Conservation (phyloP, 2,113 vertebrate genomes). For the Charadrius vociferus region DNA sequence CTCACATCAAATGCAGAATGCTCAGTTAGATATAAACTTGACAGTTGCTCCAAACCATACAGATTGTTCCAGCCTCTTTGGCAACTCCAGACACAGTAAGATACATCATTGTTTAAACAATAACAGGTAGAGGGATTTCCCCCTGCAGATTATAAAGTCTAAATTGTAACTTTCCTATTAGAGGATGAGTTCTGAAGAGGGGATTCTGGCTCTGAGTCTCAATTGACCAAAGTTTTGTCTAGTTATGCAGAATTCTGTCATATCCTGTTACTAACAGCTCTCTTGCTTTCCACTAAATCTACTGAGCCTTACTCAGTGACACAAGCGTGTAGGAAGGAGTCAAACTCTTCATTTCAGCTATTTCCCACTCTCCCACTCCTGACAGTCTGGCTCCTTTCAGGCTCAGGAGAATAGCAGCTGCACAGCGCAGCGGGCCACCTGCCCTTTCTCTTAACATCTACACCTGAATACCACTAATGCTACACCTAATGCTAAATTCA, state of each 20-base stretch:
- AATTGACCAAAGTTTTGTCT: fast-evolving
- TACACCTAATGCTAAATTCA: not conserved
- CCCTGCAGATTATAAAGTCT: too few relatives aligned
- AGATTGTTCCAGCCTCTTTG: not conserved
- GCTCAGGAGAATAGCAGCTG: not conserved
- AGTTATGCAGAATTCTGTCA: not conserved
- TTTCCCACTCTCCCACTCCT: not conserved
- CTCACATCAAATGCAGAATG: not conserved
- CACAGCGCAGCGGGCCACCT: not conserved
- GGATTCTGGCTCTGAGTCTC: not conserved
- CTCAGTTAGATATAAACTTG: not conserved
- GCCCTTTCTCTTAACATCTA: not conserved
- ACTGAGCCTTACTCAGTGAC: not conserved
- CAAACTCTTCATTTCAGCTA: not conserved
- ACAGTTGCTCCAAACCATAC: not conserved
- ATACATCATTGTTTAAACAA: not conserved
- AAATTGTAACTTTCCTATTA: not conserved
- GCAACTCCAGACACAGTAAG: not conserved
- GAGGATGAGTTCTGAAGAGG: not conserved
- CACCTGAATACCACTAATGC: not conserved
- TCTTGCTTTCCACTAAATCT: not conserved
- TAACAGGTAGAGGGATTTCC: not conserved
- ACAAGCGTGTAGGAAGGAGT: not conserved
- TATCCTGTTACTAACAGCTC: not conserved
- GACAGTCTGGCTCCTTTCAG: not conserved